Evolutionary conservation across 2,888 invertebrate species (phyloP), one percentile per base, ranked within the genome.

Genomic region (Bombyx huttoni): DNA sequence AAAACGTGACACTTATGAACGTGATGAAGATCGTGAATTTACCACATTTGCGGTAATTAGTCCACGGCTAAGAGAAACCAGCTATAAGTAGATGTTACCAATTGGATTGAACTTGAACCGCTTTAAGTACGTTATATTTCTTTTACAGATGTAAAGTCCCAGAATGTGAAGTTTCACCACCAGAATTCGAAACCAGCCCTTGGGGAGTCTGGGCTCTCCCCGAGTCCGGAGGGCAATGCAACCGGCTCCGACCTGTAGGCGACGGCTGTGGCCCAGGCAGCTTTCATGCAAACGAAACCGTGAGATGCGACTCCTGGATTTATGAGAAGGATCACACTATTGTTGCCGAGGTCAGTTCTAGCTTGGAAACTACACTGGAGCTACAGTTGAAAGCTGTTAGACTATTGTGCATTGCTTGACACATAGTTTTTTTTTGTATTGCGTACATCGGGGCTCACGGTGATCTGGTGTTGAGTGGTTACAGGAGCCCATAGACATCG

Each of bases 131-230:
- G 8, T 7, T 40, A 40, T 1, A 1, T 48, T 3, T 49, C 49
- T 0, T 14, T 64, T 59, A 1, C 70, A 88, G 88, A 66, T 88
- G 88, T 58, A 65, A 79, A 54, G 73, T 88, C 13, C 75, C 85
- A 12, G 87, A 87, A 51, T 88, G 88, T 58, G 88, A 88, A 63
- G 67, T 0, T n/a, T 57, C 7, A 81, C 72, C 79, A 71, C 55
- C 70, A 77, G 0, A 67, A 65, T 35, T 87, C 70, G 70, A 61
- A 57, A 0, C 73, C 83, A 0, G 8, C 47, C 70, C 64, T 1
- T 88, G 88, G 88, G 53, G 77, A 53, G 65, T 58, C 45, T 63
- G 58, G 0, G 85, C 80, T 7, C 62, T 78, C 40, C 74, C 79
- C 0, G 33, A 71, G 54, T 58, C 58, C 56, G 7, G 57, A 59